Evolutionary conservation across 2,888 invertebrate species (phyloP).

Genomic region (Uropetala carovei): DNA sequence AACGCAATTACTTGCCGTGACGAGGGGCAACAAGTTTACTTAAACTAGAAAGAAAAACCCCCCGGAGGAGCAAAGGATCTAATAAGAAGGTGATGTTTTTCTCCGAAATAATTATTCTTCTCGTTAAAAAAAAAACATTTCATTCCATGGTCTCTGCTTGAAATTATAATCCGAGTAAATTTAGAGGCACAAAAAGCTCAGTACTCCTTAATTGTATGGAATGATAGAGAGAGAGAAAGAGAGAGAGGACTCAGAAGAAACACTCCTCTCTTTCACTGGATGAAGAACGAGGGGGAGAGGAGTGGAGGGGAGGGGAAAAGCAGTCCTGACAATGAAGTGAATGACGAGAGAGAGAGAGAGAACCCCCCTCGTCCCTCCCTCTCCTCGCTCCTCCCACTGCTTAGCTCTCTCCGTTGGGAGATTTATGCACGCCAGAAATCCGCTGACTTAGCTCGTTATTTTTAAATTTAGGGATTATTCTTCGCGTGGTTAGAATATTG

Average conservation of each 20-base stretch:
- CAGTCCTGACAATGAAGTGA: neutral
- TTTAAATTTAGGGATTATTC: constrained; percentile 61
- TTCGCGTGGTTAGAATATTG: constrained; percentile 43
- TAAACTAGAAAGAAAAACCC: too few species aligned
- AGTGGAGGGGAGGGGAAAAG: neutral
- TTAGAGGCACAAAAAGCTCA: neutral
- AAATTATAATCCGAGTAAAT: constrained; percentile 11
- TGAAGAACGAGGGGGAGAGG: neutral
- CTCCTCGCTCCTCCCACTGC: neutral
- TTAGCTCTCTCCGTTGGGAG: neutral
- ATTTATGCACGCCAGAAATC: constrained; percentile 47
- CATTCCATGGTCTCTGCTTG: neutral
- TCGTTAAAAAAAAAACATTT: too few species aligned
- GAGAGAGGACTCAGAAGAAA: neutral
- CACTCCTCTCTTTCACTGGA: neutral
- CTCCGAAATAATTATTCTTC: too few species aligned
- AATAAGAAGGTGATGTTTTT: too few species aligned
- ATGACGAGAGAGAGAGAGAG: neutral
- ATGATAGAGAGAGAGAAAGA: too few species aligned
- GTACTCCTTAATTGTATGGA: neutral
- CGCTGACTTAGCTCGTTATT: constrained; percentile 59
- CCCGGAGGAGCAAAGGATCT: too few species aligned
- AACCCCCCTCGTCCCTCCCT: neutral
- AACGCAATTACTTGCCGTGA: too few species aligned
- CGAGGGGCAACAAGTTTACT: too few species aligned